phyloP scores from a whole-genome alignment of 2,888 invertebrate genomes.

The Gasteruption jaculator region DNA sequence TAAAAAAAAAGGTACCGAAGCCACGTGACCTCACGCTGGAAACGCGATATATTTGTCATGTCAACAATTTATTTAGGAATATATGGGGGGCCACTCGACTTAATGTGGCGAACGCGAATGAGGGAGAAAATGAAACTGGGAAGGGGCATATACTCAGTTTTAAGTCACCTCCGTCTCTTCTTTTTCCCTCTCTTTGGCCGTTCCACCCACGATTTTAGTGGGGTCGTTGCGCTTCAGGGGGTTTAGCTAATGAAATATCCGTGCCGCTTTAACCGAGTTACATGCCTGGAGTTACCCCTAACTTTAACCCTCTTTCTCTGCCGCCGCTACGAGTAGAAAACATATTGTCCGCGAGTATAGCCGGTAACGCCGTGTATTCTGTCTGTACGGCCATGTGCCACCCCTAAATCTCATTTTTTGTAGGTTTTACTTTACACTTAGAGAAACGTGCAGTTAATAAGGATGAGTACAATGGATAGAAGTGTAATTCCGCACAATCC shows the following conservation, averaged over 20 bases:
- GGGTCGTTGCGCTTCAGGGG: slow-evolving; percentile 28
- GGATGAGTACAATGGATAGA: too few relatives aligned
- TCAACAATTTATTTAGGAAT: slow-evolving; percentile 46
- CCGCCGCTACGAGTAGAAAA: slow-evolving; percentile 41
- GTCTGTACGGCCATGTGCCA: slow-evolving; percentile 26
- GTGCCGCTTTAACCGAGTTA: slow-evolving; percentile 51
- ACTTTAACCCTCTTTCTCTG: slow-evolving; percentile 25
- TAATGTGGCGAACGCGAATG: slow-evolving; percentile 33
- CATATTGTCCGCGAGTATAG: slow-evolving; percentile 49
- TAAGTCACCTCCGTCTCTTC: slow-evolving; percentile 24
- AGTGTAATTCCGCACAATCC: too few relatives aligned
- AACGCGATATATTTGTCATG: slow-evolving; percentile 48
- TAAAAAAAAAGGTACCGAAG: too few relatives aligned
- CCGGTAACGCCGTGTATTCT: slow-evolving; percentile 33
- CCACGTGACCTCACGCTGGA: slow-evolving; percentile 26
- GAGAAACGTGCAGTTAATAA: too few relatives aligned
- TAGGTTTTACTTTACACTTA: too few relatives aligned
- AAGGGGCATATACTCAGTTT: slow-evolving; percentile 27
- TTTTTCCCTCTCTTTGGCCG: slow-evolving; percentile 1
- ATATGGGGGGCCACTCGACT: slow-evolving; percentile 38
- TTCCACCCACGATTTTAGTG: slow-evolving; percentile 6
- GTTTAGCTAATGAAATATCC: slow-evolving; percentile 50
- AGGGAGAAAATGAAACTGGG: slow-evolving; percentile 22
- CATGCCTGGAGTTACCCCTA: slow-evolving; percentile 35
- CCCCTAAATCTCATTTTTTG: too few relatives aligned